A percentile compares a stretch with the other conserved stretches of the same genome.
These are phyloP conservation scores for Odontocolon sp. DNA, from an alignment of 2,888 invertebrate genomes.

Conservation along the genomic window DNA sequence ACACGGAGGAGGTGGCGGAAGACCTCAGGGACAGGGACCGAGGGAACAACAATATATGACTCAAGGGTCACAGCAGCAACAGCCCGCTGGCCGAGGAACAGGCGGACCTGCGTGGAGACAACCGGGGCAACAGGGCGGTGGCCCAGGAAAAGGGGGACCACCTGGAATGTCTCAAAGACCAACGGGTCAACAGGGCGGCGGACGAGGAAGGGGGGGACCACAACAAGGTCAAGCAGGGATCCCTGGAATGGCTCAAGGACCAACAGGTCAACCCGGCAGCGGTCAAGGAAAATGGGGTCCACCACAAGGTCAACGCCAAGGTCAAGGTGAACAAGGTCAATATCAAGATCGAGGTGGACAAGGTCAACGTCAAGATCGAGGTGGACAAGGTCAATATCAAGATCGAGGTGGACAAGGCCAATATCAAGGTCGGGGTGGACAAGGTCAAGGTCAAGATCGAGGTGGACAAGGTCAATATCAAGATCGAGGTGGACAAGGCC, in stretches of 20 bases:
- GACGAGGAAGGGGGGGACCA: no score
- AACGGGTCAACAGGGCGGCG: neutral
- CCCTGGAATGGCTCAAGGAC: no score
- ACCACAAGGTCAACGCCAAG: no score
- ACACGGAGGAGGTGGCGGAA: neutral
- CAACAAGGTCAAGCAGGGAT: no score
- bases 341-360: no score
- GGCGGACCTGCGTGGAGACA: neutral
- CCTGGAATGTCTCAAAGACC: neutral
- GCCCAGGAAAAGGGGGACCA: neutral
- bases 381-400: no score
- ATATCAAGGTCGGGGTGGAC: neutral
- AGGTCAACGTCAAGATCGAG: no score
- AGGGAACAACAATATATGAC: no score
- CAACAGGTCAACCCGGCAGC: no score
- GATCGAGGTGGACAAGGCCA: no score
- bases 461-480: conserved; percentile 7
- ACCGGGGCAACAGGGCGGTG: neutral
- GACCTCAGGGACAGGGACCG: neutral
- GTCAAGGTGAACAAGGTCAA: no score
- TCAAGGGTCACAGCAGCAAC: neutral
- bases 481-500: neutral
- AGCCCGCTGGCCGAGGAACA: neutral
- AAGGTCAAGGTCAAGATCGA: neutral
- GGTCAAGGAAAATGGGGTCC: no score